Evolutionary conservation across 2,888 invertebrate species (phyloP), one percentile per base, ranked within the genome.

Genomic region (Pherbina coryleti): DNA sequence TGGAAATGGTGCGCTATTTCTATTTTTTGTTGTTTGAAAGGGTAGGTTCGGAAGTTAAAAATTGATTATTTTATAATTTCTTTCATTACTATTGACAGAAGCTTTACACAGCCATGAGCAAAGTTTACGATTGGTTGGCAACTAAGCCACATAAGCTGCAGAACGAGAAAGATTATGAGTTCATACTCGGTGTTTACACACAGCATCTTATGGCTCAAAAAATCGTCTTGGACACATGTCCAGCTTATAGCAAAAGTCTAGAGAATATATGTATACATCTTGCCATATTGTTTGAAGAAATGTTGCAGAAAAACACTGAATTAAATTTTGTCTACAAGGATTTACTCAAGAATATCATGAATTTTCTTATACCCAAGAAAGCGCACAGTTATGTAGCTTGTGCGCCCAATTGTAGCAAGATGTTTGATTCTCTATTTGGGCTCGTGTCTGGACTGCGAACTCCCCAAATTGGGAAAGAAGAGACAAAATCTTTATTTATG

Each of bases 1-100:
- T 88, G 25, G 80, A 77, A 55, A 82, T 82, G 71, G 53, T 86
- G 69, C 83, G 85, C 0, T 87, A 83, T 76, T 83, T 86, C 11
- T 84, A 85, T 44, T 81, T 85, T 75, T 69, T 77, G 3, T 70
- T 88, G 7, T 81, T 79, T 3, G 77, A 79, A 2, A 82, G 83
- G 83, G 87, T 86, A 75, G 79, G 79, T 66, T 14, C 8, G 14
- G 5, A 31, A 17, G 8, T 22, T 64, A 17, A 5, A 37, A 5
- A 69, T 25, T 14, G 28, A 19, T n/a, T 8, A 8, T 14, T 7
- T 78, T 62, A 49, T 7, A n/a, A n/a, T 19, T 11, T 17, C 19
- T 31, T 7, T 7, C 34, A 25, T 7, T 25, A 5, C 44, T 49
- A 4, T 1, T 74, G 25, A 5, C 3, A 87, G 87, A 80, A 83